Evolutionary conservation across 2,888 invertebrate species (phyloP).

Genomic region (Alloscopus bannaensis): DNA sequence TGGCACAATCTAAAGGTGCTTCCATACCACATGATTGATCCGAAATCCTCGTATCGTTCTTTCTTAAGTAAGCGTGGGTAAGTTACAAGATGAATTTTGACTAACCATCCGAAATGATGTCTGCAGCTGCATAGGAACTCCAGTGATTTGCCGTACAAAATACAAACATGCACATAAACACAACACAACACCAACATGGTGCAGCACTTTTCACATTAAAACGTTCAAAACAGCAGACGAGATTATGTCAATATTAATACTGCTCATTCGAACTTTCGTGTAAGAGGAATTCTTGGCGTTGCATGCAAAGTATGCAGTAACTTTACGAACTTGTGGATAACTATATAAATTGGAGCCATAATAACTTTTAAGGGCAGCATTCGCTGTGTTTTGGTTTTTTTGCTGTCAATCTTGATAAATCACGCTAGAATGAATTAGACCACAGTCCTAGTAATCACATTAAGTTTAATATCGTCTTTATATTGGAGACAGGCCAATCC

Average conservation of each 20-base stretch:
- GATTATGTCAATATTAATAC: background rate
- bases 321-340: background rate
- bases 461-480: background rate
- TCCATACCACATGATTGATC: no score
- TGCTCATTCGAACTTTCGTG: background rate
- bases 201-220: background rate
- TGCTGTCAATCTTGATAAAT: constrained; percentile 4
- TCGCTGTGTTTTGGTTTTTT: background rate
- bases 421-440: constrained; percentile 2
- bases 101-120: no score
- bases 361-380: background rate
- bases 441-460: constrained; percentile 4
- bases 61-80: background rate
- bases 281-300: background rate
- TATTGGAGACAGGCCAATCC: background rate
- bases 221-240: background rate
- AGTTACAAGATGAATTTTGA: no score
- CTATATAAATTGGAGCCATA: background rate
- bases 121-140: no score
- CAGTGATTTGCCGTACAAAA: background rate
- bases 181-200: background rate
- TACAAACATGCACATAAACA: background rate
- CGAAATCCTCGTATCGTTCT: no score
- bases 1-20: no score
- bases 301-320: background rate